These are phyloP conservation scores for Drosophila multiciliata DNA, from an alignment of 2,888 invertebrate species.

Conservation along the genomic window DNA sequence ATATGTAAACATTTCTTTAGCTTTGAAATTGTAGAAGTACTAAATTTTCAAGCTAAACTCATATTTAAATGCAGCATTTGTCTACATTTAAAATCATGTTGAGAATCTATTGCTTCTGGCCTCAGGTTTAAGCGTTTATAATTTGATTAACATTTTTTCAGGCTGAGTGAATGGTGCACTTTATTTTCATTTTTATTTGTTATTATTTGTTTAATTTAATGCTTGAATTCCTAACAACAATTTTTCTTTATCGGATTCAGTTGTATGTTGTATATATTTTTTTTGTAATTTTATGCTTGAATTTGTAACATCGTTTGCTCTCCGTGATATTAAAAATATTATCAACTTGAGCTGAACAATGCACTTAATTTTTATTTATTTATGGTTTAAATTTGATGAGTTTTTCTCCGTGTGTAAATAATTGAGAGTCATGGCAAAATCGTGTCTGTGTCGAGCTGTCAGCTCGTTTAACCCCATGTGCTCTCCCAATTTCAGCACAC, in stretches of 20 bases:
- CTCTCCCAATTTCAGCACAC: slow-evolving; percentile 16
- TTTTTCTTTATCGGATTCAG: background rate
- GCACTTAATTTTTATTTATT: background rate
- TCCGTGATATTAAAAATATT: background rate
- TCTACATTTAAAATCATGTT: background rate
- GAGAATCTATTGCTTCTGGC: background rate
- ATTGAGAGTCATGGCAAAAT: slow-evolving; percentile 47
- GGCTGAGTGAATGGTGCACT: background rate
- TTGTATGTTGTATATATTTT: background rate
- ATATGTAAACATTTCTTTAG: background rate
- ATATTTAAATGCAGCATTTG: background rate
- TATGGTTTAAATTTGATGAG: background rate
- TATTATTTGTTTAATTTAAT: background rate
- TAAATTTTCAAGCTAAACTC: background rate
- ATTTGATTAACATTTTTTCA: background rate
- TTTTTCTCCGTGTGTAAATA: background rate
- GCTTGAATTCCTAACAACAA: background rate
- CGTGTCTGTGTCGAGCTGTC: slow-evolving; percentile 37
- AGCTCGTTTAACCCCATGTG: slow-evolving; percentile 65
- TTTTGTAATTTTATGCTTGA: background rate
- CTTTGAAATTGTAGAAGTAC: background rate
- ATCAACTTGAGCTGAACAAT: background rate
- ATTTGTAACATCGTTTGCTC: background rate
- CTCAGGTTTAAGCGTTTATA: background rate
- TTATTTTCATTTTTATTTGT: background rate